Percentiles rank a stretch among this genome's conserved stretches.
These are phyloP conservation scores for Ceratina australensis DNA, from an alignment of 1,140 invertebrate genomes.

Conservation along the genomic window DNA sequence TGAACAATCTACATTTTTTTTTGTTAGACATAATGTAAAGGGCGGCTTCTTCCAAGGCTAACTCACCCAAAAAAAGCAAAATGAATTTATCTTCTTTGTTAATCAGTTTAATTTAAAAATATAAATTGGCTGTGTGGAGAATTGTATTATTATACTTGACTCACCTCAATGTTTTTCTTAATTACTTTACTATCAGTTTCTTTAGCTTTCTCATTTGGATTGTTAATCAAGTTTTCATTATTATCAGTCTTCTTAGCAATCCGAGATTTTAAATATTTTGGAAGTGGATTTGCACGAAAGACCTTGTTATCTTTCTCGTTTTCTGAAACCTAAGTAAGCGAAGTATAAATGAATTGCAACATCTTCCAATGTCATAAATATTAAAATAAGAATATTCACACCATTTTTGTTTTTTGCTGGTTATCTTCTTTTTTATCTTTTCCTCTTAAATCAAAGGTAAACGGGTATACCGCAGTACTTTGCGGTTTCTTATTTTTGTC, in stretches of 20 bases:
- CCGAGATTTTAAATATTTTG: conserved; percentile 29
- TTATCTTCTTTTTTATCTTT: conserved; percentile 24
- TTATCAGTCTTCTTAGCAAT: not conserved
- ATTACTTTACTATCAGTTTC: not conserved
- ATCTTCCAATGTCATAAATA: not conserved
- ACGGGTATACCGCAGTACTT: conserved; percentile 17
- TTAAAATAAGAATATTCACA: not conserved
- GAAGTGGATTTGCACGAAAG: conserved; percentile 52
- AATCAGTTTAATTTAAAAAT: not conserved
- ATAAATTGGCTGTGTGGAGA: not conserved
- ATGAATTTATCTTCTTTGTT: not conserved
- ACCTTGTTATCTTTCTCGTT: conserved; percentile 23
- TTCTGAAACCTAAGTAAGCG: not conserved
- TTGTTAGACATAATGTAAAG: conserved; percentile 10
- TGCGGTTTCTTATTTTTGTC: not conserved
- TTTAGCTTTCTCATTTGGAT: not conserved
- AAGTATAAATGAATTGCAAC: not conserved
- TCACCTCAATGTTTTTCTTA: conserved; percentile 7
- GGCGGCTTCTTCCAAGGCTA: conserved; percentile 45
- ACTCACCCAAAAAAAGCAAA: not conserved
- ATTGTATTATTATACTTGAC: not conserved
- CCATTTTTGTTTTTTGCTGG: conserved; percentile 17
- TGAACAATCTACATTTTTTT: not conserved
- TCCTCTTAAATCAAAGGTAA: conserved; percentile 46
- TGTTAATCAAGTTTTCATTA: not conserved